Evolutionary conservation across 2,888 invertebrate species (phyloP).

Genomic region (Heterodera filipjevi): DNA sequence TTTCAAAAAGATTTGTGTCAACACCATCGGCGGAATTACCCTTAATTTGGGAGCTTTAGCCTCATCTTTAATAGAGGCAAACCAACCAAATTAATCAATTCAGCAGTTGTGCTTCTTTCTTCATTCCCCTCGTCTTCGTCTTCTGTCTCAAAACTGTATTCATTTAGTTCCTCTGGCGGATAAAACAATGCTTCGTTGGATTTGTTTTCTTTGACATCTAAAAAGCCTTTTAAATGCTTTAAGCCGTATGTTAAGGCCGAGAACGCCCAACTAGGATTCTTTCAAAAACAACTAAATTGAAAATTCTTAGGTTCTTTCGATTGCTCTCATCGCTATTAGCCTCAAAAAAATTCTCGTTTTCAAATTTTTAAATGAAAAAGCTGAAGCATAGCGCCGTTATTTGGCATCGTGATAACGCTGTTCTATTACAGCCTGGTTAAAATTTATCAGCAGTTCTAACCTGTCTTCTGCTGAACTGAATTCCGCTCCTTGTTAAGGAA

Average conservation of each 20-base stretch:
- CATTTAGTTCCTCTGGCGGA: background rate
- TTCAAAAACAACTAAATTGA: too few relatives aligned
- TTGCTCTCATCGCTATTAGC: too few relatives aligned
- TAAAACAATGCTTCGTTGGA: background rate
- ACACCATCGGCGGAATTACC: background rate
- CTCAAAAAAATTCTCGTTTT: too few relatives aligned
- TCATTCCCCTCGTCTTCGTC: background rate
- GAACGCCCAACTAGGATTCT: too few relatives aligned
- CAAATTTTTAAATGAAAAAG: too few relatives aligned
- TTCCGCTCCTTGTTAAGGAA: background rate
- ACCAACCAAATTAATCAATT: background rate
- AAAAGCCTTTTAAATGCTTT: too few relatives aligned
- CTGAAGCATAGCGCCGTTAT: too few relatives aligned
- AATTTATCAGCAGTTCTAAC: background rate
- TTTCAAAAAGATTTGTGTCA: slow-evolving; percentile 31
- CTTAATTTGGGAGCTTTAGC: background rate
- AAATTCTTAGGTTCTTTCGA: too few relatives aligned
- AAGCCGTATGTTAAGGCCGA: too few relatives aligned
- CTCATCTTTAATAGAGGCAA: background rate
- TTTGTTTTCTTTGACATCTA: background rate
- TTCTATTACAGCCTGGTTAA: too few relatives aligned
- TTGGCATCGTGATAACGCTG: too few relatives aligned
- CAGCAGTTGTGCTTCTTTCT: background rate
- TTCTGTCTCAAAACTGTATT: background rate
- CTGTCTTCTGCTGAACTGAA: background rate